Base-by-base conservation (phyloP, 2,888 invertebrate genomes). In the Lissocephala sabroskyi region DNA sequence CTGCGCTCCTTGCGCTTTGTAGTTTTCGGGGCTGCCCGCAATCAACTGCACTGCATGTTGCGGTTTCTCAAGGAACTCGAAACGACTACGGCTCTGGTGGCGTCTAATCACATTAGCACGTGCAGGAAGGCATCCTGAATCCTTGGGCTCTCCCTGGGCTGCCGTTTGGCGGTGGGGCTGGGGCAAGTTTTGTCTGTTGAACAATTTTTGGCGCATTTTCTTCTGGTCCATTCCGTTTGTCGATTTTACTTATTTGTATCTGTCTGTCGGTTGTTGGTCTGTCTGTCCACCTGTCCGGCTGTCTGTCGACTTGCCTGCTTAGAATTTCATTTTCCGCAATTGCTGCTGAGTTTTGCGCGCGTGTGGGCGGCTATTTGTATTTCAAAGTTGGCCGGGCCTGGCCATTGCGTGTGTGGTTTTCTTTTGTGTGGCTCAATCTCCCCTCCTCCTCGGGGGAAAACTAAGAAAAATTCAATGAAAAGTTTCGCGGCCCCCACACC, bases 1-100 rank as follows among this genome's bases (percentile, higher is more conserved):
- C n/a, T n/a, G n/a, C n/a, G n/a, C n/a, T n/a, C n/a, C n/a, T n/a
- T n/a, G n/a, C n/a, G n/a, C n/a, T n/a, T 48, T 49, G 45, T 32
- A 37, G 17, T 33, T 33, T 26, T 17, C 35, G 35, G 26, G n/a
- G 35, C 17, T 19, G 57, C 29, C 73, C 76, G 73, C 73, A 73
- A 78, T 73, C 78, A 73, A 78, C 68, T 75, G 73, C 78, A 73
- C 73, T 76, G 56, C 78, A 78, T 78, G 73, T 73, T 78, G 78
- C 49, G 76, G 78, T 67, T 71, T 52, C 46, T 50, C n/a, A n/a
- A n/a, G n/a, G n/a, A n/a, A n/a, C n/a, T 47, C 49, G 36, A 52
- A 36, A 55, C 56, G 58, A 65, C 62, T 71, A 55, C 35, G 36
- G 42, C 30, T 23, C 23, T 23, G 23, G 4, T 33, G 66, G 67